These are phyloP conservation scores for Sciaenops ocellatus DNA, from an alignment of 2,797 vertebrate genomes.

Conservation along the genomic window DNA sequence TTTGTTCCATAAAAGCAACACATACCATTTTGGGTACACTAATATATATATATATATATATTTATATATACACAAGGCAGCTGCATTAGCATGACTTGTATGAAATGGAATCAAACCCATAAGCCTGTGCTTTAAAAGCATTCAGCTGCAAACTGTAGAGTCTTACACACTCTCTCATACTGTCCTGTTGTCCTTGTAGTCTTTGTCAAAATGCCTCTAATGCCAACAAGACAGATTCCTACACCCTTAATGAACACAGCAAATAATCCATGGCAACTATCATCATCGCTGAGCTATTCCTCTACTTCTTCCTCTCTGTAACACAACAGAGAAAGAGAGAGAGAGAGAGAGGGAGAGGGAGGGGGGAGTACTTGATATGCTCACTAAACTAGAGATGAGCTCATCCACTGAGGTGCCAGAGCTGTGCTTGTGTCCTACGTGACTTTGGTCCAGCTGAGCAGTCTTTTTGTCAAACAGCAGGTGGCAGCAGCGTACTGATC, in stretches of 20 bases:
- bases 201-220: conserved; percentile 27
- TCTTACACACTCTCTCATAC: not conserved
- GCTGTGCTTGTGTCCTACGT: conserved; percentile 79
- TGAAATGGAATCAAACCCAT: conserved; percentile 13
- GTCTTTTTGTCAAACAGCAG: conserved; percentile 64
- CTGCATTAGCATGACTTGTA: conserved; percentile 3
- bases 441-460: conserved; percentile 67
- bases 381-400: conserved; percentile 76
- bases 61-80: not conserved
- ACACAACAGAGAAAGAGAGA: conserved; percentile 42
- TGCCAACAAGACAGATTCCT: conserved; percentile 42
- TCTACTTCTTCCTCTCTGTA: conserved; percentile 37
- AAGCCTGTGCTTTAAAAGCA: conserved; percentile 1
- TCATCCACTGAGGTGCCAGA: conserved; percentile 71
- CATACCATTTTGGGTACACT: conserved; percentile 1
- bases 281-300: conserved; percentile 51
- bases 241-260: conserved; percentile 47
- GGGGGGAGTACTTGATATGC: conserved; percentile 56
- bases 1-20: conserved; percentile 13
- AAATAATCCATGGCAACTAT: conserved; percentile 56
- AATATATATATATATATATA: too few species aligned
- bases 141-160: conserved; percentile 12
- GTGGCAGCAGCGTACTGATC: conserved; percentile 72
- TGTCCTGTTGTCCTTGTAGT: conserved; percentile 23
- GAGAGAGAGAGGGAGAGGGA: conserved; percentile 4